A percentile compares a stretch with the other conserved stretches of the same genome.
phyloP scores from a whole-genome alignment of 2,888 invertebrate genomes.

The Rhingia rostrata region DNA sequence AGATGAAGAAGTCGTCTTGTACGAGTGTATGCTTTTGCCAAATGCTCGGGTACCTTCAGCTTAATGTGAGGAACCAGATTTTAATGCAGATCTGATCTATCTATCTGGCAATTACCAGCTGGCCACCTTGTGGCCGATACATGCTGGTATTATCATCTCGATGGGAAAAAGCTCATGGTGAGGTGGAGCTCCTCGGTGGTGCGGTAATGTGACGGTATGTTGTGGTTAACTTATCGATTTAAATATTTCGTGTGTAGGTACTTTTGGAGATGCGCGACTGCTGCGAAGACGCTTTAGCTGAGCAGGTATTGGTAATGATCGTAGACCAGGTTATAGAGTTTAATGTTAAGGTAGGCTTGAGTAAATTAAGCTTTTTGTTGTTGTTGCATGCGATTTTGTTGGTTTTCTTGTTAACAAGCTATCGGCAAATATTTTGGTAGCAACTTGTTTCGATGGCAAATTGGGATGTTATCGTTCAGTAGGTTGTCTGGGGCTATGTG shows the following conservation, averaged over 20 bases:
- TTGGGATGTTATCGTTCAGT: slow-evolving; percentile 64
- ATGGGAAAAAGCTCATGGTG: slow-evolving; percentile 54
- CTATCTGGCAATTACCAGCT: slow-evolving; percentile 76
- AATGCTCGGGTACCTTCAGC: slow-evolving; percentile 60
- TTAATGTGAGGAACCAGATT: slow-evolving; percentile 75
- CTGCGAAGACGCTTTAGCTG: slow-evolving; percentile 47
- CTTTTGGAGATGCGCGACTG: slow-evolving; percentile 51
- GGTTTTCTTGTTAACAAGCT: slow-evolving; percentile 54
- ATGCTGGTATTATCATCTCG: slow-evolving; percentile 30
- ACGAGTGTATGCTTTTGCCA: slow-evolving; percentile 52
- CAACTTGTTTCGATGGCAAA: slow-evolving; percentile 65
- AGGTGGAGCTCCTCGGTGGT: too few species aligned
- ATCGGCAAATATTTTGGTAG: slow-evolving; percentile 52
- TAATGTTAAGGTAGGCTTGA: slow-evolving; percentile 82
- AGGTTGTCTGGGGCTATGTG: slow-evolving; percentile 56
- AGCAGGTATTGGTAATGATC: slow-evolving; percentile 58
- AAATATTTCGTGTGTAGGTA: slow-evolving; percentile 43
- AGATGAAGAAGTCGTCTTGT: slow-evolving; percentile 67
- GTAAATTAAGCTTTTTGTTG: slow-evolving; percentile 50
- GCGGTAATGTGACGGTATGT: neutral
- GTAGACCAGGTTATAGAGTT: slow-evolving; percentile 77
- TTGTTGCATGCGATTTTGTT: neutral
- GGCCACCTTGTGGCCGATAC: slow-evolving; percentile 64
- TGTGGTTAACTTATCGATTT: slow-evolving; percentile 43
- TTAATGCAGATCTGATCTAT: slow-evolving; percentile 76